phyloP scores from a whole-genome alignment of 2,888 invertebrate genomes.

The Dynastes tityus region DNA sequence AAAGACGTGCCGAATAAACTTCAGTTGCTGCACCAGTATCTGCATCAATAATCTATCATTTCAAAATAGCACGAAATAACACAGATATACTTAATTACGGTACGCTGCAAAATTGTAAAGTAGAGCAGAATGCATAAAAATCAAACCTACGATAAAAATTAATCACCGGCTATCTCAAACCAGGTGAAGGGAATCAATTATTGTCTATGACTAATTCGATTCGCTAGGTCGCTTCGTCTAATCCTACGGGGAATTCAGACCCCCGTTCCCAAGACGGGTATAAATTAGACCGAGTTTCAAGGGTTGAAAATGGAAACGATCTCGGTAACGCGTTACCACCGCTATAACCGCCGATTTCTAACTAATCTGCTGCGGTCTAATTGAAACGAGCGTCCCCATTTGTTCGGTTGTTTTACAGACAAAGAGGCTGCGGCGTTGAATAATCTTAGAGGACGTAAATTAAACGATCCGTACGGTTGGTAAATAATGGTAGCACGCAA shows the following conservation, averaged over 20 bases:
- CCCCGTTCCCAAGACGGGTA: constrained; percentile 9
- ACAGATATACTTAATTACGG: too few relatives aligned
- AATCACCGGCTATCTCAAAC: not conserved
- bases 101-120: too few relatives aligned
- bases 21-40: too few relatives aligned
- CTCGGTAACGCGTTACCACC: constrained; percentile 3
- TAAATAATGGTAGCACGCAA: not conserved
- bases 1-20: too few relatives aligned
- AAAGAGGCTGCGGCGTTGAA: constrained; percentile 2
- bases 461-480: not conserved
- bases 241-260: not conserved
- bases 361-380: constrained; percentile 35
- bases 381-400: constrained; percentile 21
- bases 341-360: constrained; percentile 26
- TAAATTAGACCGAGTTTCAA: constrained; percentile 23
- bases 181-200: constrained; percentile 17
- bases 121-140: not conserved
- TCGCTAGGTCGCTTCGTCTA: constrained; percentile 9
- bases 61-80: too few relatives aligned
- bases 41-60: too few relatives aligned
- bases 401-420: constrained; percentile 27
- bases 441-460: constrained; percentile 17
- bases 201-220: constrained; percentile 28
- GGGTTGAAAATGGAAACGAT: constrained; percentile 1
- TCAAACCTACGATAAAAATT: constrained; percentile 1